Conservation (phyloP, 2,797 vertebrate species). For the Todus mexicanus region DNA sequence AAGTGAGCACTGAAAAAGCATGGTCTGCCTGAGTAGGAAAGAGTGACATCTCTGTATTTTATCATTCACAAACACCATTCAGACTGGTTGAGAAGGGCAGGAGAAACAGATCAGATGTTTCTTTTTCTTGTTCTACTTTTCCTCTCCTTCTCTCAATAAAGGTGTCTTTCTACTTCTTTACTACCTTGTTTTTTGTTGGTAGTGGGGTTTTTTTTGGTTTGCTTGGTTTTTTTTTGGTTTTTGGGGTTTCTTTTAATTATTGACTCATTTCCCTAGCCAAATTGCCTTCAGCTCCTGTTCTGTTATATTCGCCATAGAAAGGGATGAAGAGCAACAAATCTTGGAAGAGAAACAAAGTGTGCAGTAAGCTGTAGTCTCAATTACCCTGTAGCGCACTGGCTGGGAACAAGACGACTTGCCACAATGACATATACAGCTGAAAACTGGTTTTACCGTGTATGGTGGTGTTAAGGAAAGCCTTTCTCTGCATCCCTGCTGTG, state of each 20-base stretch:
- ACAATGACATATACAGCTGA: background rate
- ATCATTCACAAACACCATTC: background rate
- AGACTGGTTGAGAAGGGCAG: background rate
- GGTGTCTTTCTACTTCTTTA: background rate
- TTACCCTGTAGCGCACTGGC: constrained; percentile 23
- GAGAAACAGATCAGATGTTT: background rate
- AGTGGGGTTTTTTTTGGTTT: background rate
- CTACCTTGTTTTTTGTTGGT: background rate
- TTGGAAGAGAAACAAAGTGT: constrained; percentile 53
- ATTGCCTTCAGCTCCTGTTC: constrained; percentile 37
- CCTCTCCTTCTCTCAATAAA: background rate
- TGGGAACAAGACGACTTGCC: constrained; percentile 28
- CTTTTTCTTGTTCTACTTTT: background rate
- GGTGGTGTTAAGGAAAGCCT: background rate
- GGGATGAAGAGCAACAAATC: constrained; percentile 4
- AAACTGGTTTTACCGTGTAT: constrained; percentile 15
- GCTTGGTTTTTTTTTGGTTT: background rate
- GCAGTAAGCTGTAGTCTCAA: constrained; percentile 44
- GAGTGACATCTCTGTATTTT: background rate
- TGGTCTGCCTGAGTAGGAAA: background rate
- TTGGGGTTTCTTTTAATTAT: background rate
- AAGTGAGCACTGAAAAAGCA: background rate
- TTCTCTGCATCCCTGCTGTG: background rate
- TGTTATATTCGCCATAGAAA: constrained; percentile 33
- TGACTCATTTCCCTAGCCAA: constrained; percentile 18